Evolutionary conservation across 2,888 invertebrate genomes (phyloP), one percentile per base, ranked within the genome.

Genomic region (Callyntrura guangdongensis): DNA sequence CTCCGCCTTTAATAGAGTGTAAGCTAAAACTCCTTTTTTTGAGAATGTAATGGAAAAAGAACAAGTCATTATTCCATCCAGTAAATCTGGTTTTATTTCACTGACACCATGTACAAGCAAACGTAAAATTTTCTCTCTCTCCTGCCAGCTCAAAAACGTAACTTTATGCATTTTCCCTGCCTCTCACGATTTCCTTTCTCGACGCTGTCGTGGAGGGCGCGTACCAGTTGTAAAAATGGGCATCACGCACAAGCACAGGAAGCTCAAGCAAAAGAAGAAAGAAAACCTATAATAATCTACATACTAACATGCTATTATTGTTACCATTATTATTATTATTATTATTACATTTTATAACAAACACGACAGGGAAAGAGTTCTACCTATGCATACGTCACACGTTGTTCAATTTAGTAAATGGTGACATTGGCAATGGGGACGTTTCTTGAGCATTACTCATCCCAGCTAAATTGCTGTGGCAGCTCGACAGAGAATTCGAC

Each of bases 381-480:
- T 36, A 36, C 36, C 36, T 36, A 36, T 36, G 36, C 36, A 36
- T 6, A 9, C 22, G 25, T 64, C 22, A 22, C 64, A 22, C 64
- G 25, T 9, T 64, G 8, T 9, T 14, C 8, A 6, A 22, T 14
- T 64, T 8, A 81, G 36, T 64, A 82, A 64, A 64, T 64, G 36
- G 64, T 64, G 82, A 59, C 82, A 82, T 82, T 82, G 82, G 82
- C 82, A 82, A 74, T 74, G 74, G 81, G 56, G 81, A n/a, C 81
- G 25, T 59, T 56, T 12, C n/a, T n/a, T 14, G 49, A 22, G 47
- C 49, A n/a, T n/a, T 69, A 27, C 36, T 69, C 36, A 69, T 27
- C 36, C 14, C 11, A 69, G 36, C 27, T 69, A 69, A 69, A 69
- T 69, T 69, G n/a, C 69, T 4, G 36, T 9, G 22, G 22, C 64